Percentiles rank a stretch among this genome's conserved stretches.
Evolutionary conservation across 2,113 vertebrate genomes (phyloP).

Genomic region (Atractosteus spatula): DNA sequence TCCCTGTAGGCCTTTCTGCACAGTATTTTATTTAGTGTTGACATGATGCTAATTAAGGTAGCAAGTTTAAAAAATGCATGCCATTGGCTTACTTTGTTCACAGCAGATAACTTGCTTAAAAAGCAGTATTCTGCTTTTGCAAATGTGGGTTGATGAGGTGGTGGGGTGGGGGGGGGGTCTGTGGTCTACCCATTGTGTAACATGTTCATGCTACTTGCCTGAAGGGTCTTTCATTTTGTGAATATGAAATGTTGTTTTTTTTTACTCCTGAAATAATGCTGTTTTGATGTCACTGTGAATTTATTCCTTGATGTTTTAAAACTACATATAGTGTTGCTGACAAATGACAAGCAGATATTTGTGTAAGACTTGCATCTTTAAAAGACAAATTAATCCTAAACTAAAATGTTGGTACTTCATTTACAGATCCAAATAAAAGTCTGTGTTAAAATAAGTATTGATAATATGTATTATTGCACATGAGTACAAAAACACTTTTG

Average conservation of each 20-base stretch:
- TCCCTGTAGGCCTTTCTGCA: background rate
- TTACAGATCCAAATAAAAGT: too few species aligned
- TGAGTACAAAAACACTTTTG: too few species aligned
- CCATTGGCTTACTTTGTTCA: constrained; percentile 11
- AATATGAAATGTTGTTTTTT: constrained; percentile 15
- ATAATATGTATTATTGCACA: too few species aligned
- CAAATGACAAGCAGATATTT: too few species aligned
- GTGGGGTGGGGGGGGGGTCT: background rate
- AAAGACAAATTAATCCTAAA: too few species aligned
- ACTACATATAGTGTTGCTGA: too few species aligned
- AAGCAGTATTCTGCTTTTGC: constrained; percentile 9
- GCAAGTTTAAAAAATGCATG: constrained; percentile 3
- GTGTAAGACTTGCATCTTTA: too few species aligned
- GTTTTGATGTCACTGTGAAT: constrained; percentile 5
- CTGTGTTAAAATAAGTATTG: too few species aligned
- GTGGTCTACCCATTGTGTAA: too few species aligned
- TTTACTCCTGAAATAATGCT: constrained; percentile 10
- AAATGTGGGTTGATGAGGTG: background rate
- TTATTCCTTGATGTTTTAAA: constrained; percentile 5
- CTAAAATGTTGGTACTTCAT: too few species aligned
- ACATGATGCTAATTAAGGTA: constrained; percentile 22
- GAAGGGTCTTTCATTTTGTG: constrained; percentile 9
- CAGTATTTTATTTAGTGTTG: constrained; percentile 9
- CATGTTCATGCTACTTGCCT: background rate
- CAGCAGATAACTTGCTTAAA: constrained; percentile 8